Base-by-base conservation (phyloP, 2,797 vertebrate genomes). In the Onychomys leucogaster region DNA sequence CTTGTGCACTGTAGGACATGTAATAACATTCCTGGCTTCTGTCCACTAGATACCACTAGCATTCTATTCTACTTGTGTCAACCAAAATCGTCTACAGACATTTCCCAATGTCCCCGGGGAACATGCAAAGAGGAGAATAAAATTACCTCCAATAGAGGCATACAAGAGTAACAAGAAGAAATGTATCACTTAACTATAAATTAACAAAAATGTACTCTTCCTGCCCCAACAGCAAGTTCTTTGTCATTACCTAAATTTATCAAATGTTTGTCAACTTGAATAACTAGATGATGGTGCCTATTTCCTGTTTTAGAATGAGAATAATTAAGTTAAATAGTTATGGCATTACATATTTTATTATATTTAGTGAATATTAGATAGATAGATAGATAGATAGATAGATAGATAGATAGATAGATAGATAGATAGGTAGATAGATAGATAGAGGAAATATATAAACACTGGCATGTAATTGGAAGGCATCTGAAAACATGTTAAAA, bases 191-290 rank as follows among this genome's bases (percentile, higher is more conserved):
- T 84, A 82, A 73, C 9, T n/a, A 65, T 82, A 88, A 90, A 32
- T 49, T 88, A 59, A 77, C 59, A 92, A 43, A 75, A 73, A 89
- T 55, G 4, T 76, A 46, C 12, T 71, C 27, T 57, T 77, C 23
- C 37, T 59, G 16, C 52, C 17, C 41, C 23, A 76, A 90, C 4
- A 76, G 34, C 11, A 94, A 85, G 34, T 81, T 90, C 41, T 92
- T 94, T 85, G 90, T 81, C 25, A 81, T 90, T 59, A 78, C 49
- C n/a, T 63, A 90, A 95, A 90, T 84, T 97, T 77, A 89, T 71
- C n/a, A 90, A 96, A 91, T 84, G 37, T 94, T 89, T 91, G 37
- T 69, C 83, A 46, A 80, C 61, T 87, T 95, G 71, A 96, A 85
- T 78, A 77, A 76, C 96, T 90, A 94, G 13, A 90, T 57, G 19